Evolutionary conservation across 1,140 invertebrate genomes (phyloP), one percentile per base, ranked within the genome.

Genomic region (Paraescarpia echinospica): DNA sequence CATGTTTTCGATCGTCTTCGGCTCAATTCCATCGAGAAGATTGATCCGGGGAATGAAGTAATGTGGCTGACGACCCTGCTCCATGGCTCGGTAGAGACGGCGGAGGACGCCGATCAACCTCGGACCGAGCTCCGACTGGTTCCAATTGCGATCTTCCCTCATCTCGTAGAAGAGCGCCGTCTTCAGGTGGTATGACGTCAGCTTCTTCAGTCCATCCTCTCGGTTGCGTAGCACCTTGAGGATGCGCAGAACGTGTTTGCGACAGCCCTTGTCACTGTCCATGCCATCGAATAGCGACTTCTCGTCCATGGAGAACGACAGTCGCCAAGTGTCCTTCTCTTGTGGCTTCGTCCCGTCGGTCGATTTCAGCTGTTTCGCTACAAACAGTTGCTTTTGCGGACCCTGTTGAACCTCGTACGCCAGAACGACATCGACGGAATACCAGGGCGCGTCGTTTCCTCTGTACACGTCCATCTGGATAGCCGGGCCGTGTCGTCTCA

Each of bases 121-220:
- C 90, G 34, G 90, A 33, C 90, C 90, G 31, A 91, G 41, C 90
- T 33, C 34, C 27, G 31, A 34, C 34, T 91, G 34, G 34, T 31
- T 91, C 90, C 90, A 91, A 33, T 91, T 35, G 34, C 34, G 34
- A 33, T 6, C 90, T 91, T 91, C 34, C 34, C 33, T 35, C 90
- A 91, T 91, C 41, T 91, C 90, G 31, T 33, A 35, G 90, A 91
- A 91, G 34, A 91, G 90, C n/a, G 90, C 90, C n/a, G 90, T 91
- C 41, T 91, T 91, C 90, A 91, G 90, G 90, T 91, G 90, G 34
- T 91, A 91, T 31, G 90, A 91, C 31, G 90, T 91, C 90, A 91
- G 34, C 18, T 33, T n/a, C 31, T 31, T 41, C 31, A 91, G 34
- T 35, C 90, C 31, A 8, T 9, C 34, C 33, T 91, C 90, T 33